These are phyloP conservation scores for Poeciliopsis turneri DNA, from an alignment of 2,797 vertebrate species.

Conservation along the genomic window DNA sequence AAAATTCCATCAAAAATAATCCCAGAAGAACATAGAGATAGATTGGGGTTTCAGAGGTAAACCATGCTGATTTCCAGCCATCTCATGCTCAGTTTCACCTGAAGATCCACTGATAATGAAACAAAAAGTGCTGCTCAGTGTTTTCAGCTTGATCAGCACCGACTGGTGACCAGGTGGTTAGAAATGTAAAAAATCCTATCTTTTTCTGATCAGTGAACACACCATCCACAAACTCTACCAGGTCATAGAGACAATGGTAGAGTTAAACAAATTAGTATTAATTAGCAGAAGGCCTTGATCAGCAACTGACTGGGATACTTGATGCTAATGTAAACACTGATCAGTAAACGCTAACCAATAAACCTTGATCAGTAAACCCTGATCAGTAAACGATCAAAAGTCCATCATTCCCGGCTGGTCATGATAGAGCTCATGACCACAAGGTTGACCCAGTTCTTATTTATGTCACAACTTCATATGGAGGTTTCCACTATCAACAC, in stretches of 20 bases:
- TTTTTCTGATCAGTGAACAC: background rate
- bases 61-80: background rate
- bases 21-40: background rate
- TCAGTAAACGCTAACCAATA: background rate
- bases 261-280: background rate
- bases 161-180: background rate
- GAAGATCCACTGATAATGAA: too few species aligned
- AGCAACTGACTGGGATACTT: background rate
- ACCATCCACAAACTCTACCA: background rate
- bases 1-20: too few species aligned
- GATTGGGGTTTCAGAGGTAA: background rate
- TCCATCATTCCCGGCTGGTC: background rate
- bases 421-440: background rate
- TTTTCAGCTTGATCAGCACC: background rate
- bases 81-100: too few species aligned
- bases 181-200: background rate
- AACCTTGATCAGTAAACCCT: background rate
- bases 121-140: background rate
- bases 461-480: background rate
- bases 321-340: background rate
- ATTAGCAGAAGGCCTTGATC: background rate
- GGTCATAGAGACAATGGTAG: background rate
- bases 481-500: background rate
- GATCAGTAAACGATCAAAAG: background rate
- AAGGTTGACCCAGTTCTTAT: background rate